Percentiles rank a stretch among this genome's conserved stretches.
These are phyloP conservation scores for Nibea coibor DNA, from an alignment of 2,113 vertebrate species.

Conservation along the genomic window DNA sequence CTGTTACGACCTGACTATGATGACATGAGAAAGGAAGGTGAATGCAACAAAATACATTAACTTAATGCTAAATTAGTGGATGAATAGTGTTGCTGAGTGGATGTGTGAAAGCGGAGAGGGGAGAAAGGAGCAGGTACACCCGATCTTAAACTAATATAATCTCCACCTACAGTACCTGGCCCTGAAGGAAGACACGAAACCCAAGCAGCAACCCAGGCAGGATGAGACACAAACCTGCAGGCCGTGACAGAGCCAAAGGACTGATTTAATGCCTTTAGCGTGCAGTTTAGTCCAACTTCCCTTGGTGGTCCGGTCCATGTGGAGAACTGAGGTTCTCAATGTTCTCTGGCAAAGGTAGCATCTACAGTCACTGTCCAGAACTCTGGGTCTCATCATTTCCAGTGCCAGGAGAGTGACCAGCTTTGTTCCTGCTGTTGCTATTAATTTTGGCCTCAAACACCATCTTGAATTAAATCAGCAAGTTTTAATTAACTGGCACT, in stretches of 20 bases:
- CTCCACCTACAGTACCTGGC: neutral
- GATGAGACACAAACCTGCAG: neutral
- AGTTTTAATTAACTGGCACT: neutral
- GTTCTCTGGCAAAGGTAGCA: slow-evolving; percentile 5
- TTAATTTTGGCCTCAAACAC: neutral
- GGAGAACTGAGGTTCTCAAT: neutral
- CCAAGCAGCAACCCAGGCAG: neutral
- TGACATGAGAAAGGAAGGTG: neutral
- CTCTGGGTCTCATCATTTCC: slow-evolving; percentile 8
- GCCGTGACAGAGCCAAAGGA: neutral
- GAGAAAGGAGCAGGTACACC: neutral
- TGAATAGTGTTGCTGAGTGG: neutral
- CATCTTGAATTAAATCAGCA: neutral
- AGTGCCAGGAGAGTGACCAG: neutral
- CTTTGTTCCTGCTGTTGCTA: neutral
- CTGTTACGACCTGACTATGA: neutral
- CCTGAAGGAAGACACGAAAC: neutral
- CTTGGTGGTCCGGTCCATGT: neutral
- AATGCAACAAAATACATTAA: neutral
- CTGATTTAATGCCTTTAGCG: neutral
- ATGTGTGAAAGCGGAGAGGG: neutral
- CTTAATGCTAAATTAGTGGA: neutral
- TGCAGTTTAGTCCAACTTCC: neutral
- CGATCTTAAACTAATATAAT: neutral
- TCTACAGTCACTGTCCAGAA: neutral